Evolutionary conservation across 2,113 vertebrate species (phyloP), one percentile per base, ranked within the genome.

Genomic region (Xenopus laevis): DNA sequence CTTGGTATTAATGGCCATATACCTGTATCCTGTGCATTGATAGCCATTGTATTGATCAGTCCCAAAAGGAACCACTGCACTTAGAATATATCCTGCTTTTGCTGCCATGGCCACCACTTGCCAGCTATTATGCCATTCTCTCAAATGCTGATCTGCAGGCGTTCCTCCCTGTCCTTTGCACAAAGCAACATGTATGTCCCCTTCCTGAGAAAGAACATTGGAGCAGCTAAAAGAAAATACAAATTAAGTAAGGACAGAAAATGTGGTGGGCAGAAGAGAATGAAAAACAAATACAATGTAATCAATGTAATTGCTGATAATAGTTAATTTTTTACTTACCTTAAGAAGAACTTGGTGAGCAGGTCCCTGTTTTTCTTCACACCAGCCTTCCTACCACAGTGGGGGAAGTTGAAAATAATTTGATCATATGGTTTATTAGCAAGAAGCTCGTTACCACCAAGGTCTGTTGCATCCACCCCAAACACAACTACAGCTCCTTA

Each of bases 101-200:
- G 97, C 92, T 69, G 96, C 97, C 95, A 97, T 90, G 13, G 94
- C 90, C 74, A 90, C 93, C 13, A 92, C 88, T 83, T 99, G 96
- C 97, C 97, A 99, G 83, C 97, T 99, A 88, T 99, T 98, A 84
- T 98, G 94, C 95, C 96, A 96, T 71, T 96, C 95, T 75, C 97
- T 92, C 80, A 76, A 81, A 0, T 93, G 95, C 16, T 85, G 89
- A 79, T 99, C 97, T 0, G 78, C 93, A 4, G 93, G 94, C 4
- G 97, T 98, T 3, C 96, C 97, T 1, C 97, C 97, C 82, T 99
- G 96, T 13, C 97, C 96, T 15, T 85, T 95, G 81, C 97, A 99
- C 60, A 99, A 83, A 33, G 94, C 88, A 67, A 99, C 89, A 0
- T 95, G 94, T 20, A 98, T 63, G 72, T 98, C 94, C 21, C 96